These are phyloP conservation scores for Frankliniella fusca DNA, from an alignment of 2,888 invertebrate genomes.

Conservation along the genomic window DNA sequence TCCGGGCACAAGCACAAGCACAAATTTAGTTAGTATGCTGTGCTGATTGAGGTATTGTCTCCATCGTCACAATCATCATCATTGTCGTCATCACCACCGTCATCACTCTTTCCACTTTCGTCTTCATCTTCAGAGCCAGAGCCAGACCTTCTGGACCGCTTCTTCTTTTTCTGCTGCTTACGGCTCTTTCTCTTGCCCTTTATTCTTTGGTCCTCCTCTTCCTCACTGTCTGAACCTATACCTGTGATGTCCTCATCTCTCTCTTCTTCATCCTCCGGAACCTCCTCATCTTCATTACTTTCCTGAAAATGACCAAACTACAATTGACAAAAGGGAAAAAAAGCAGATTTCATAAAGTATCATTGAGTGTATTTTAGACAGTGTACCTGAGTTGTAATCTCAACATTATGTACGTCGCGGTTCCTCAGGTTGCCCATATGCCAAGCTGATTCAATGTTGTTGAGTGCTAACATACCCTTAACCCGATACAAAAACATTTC, in stretches of 20 bases:
- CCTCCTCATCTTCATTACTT: background rate
- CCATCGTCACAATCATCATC: background rate
- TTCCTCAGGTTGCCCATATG: constrained; percentile 1
- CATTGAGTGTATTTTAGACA: background rate
- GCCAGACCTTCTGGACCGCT: background rate
- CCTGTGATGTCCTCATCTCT: background rate
- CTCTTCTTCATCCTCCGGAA: background rate
- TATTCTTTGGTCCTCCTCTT: background rate
- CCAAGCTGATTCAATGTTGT: constrained; percentile 9
- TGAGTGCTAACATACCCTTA: background rate
- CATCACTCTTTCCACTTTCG: background rate
- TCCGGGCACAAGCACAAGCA: background rate
- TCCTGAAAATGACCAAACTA: background rate
- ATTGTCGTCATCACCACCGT: background rate
- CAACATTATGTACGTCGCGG: background rate
- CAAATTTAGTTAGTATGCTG: background rate
- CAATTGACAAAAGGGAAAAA: background rate
- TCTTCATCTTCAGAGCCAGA: constrained; percentile 2
- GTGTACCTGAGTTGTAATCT: background rate
- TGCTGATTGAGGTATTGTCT: background rate
- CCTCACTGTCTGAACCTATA: background rate
- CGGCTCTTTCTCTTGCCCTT: background rate
- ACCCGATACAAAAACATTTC: background rate
- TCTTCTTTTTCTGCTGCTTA: background rate
- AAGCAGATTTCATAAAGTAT: background rate